Evolutionary conservation across 2,113 vertebrate species (phyloP).

Genomic region (Lepus europaeus): DNA sequence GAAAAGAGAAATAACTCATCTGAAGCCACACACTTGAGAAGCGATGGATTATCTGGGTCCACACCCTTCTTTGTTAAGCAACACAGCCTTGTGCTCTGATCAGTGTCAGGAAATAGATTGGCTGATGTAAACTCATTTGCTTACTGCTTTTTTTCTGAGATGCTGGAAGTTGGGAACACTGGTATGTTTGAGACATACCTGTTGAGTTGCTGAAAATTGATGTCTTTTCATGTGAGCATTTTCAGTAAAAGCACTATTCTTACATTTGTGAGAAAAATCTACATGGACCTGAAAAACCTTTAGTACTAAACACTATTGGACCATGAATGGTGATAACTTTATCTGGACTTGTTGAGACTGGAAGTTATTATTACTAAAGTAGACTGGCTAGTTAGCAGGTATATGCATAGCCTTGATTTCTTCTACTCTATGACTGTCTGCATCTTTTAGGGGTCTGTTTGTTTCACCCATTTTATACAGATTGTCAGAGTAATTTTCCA

Average conservation of each 20-base stretch:
- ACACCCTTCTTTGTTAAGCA: neutral
- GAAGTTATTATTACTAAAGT: neutral
- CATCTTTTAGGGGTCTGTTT: neutral
- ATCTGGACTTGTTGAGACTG: neutral
- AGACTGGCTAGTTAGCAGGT: neutral
- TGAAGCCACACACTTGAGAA: neutral
- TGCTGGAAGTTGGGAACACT: neutral
- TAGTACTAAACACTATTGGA: neutral
- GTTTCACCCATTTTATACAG: neutral
- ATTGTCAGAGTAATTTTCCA: neutral
- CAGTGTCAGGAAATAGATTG: neutral
- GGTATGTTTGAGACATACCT: neutral
- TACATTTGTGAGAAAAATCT: neutral
- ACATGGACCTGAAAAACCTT: neutral
- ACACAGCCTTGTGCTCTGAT: neutral
- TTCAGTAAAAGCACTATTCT: neutral
- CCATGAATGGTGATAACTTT: neutral
- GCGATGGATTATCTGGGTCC: neutral
- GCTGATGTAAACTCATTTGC: neutral
- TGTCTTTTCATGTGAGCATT: neutral
- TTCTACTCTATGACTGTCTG: neutral
- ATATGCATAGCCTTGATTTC: neutral
- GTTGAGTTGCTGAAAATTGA: neutral
- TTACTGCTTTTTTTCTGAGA: neutral
- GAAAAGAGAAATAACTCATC: neutral